These are phyloP conservation scores for Antheraea mylitta DNA, from an alignment of 1,140 invertebrate genomes.

Conservation along the genomic window DNA sequence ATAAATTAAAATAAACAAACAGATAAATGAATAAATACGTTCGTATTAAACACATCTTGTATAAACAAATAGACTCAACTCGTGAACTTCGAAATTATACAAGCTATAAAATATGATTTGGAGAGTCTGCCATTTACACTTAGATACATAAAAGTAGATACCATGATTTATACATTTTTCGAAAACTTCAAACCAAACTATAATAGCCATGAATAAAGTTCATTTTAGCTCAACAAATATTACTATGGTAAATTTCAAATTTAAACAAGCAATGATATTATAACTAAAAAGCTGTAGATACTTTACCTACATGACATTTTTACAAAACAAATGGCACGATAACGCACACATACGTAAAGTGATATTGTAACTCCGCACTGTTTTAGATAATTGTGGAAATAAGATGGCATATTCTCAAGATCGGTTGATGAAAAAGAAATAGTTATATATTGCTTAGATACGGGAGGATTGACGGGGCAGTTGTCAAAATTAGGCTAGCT, in stretches of 20 bases:
- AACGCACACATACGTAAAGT: no score
- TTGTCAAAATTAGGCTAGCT: no score
- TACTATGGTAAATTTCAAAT: background rate
- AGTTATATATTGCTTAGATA: no score
- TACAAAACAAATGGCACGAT: no score
- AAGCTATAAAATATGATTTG: slow-evolving; percentile 7
- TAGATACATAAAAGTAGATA: slow-evolving; percentile 20
- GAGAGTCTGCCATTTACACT: slow-evolving; percentile 36
- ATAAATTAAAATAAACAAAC: background rate
- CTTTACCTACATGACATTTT: no score
- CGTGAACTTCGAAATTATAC: slow-evolving; percentile 15
- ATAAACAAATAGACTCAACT: background rate
- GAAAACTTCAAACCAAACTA: background rate
- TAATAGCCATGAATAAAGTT: background rate
- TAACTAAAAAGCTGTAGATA: no score
- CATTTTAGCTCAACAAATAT: background rate
- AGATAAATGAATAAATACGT: background rate
- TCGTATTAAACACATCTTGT: background rate
- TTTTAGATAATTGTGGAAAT: no score
- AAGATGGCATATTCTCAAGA: no score
- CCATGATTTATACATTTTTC: background rate
- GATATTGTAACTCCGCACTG: no score
- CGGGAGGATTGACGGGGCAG: no score
- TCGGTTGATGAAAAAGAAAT: no score
- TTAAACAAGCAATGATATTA: no score